Evolutionary conservation across 2,113 vertebrate species (phyloP).

Genomic region (Corythaeola cristata): DNA sequence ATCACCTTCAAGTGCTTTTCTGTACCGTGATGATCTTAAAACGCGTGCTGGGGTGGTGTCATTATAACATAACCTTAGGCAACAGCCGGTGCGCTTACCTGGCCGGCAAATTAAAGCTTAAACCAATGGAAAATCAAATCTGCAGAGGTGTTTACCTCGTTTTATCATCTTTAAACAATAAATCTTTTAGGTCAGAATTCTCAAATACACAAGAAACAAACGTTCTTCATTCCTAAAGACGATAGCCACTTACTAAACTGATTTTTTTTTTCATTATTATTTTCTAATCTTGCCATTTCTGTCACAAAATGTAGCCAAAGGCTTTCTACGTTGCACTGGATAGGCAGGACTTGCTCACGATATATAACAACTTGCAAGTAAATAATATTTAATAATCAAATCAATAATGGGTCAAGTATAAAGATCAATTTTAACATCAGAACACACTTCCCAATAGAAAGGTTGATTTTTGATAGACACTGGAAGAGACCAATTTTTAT

Average conservation of each 20-base stretch:
- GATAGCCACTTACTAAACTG: not conserved
- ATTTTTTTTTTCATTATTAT: not conserved
- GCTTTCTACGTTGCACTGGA: not conserved
- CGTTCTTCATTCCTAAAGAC: not conserved
- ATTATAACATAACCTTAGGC: not conserved
- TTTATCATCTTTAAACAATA: not conserved
- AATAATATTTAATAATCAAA: not conserved
- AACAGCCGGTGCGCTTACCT: not conserved
- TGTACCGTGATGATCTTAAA: not conserved
- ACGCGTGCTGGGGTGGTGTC: not conserved
- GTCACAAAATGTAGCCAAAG: not conserved
- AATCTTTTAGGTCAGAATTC: not conserved
- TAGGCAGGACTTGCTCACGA: not conserved
- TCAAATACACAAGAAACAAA: not conserved
- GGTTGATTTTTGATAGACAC: not conserved
- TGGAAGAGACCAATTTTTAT: not conserved
- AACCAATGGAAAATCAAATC: not conserved
- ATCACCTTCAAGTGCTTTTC: not conserved
- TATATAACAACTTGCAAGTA: accelerated
- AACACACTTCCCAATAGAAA: not conserved
- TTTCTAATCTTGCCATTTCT: not conserved
- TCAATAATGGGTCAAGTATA: not conserved
- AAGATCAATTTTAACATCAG: not conserved
- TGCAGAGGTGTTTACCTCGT: not conserved
- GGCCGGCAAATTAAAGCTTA: not conserved